Conservation (phyloP, 2,113 vertebrate species). For the Bubo bubo region DNA sequence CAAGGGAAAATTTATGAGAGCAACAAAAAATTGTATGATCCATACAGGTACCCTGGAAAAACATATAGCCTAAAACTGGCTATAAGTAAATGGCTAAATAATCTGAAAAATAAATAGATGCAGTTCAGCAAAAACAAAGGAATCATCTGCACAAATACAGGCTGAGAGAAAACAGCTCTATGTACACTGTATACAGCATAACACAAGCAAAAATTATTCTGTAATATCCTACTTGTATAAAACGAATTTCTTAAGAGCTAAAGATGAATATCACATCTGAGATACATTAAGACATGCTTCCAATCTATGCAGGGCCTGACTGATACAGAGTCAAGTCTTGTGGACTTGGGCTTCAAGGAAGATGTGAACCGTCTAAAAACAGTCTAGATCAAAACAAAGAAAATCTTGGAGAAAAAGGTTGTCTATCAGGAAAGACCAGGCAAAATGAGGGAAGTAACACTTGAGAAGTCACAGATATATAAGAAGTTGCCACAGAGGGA, state of each 20-base stretch:
- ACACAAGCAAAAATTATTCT: background rate
- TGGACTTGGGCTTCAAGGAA: background rate
- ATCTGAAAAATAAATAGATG: background rate
- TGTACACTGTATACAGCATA: background rate
- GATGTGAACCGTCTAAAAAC: background rate
- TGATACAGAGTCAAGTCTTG: background rate
- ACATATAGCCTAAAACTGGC: background rate
- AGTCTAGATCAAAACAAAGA: background rate
- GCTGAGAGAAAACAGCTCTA: background rate
- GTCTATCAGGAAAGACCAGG: background rate
- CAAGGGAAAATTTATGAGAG: background rate
- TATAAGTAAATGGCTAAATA: background rate
- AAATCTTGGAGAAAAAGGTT: background rate
- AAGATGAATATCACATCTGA: background rate
- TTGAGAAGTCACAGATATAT: background rate
- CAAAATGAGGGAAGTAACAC: background rate
- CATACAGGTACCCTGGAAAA: background rate
- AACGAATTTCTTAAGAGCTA: background rate
- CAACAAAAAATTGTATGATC: background rate
- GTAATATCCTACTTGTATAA: background rate
- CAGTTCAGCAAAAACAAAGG: background rate
- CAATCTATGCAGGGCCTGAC: background rate
- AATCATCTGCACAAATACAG: background rate
- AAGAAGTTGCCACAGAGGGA: background rate
- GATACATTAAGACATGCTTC: background rate